Conservation (phyloP, 2,797 vertebrate species). For the Melanotaenia parkinsoni region DNA sequence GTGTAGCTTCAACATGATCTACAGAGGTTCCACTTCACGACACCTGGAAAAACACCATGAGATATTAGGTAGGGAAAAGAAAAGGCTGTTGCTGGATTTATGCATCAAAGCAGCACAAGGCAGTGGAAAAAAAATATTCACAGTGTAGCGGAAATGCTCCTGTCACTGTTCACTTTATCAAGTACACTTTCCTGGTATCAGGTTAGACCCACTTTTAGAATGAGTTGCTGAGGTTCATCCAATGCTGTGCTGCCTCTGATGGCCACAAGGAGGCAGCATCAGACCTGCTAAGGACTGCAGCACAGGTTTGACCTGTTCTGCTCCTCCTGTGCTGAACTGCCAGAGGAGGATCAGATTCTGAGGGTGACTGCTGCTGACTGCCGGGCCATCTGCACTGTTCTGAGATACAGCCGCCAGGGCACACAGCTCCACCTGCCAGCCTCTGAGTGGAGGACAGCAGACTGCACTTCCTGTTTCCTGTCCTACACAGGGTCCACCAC, state of each 20-base stretch:
- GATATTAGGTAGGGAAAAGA: conserved; percentile 8
- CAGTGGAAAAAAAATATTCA: neutral
- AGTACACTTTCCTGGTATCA: too few species aligned
- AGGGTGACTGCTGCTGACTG: conserved; percentile 41
- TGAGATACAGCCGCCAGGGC: conserved; percentile 25
- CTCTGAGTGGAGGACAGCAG: conserved; percentile 61
- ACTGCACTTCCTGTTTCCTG: conserved; percentile 55
- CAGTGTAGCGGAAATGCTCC: neutral
- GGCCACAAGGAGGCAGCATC: conserved; percentile 47
- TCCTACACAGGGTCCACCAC: conserved; percentile 30
- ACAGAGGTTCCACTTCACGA: neutral
- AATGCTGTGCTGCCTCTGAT: conserved; percentile 46
- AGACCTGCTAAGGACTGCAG: conserved; percentile 46
- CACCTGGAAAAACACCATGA: neutral
- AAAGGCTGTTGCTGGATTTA: conserved; percentile 27
- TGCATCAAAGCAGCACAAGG: conserved; percentile 25
- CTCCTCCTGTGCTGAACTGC: conserved; percentile 36
- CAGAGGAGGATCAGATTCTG: conserved; percentile 29
- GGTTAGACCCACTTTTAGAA: conserved; percentile 1
- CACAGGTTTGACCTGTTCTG: conserved; percentile 45
- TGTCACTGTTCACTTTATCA: conserved; percentile 9
- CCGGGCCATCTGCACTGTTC: conserved; percentile 23
- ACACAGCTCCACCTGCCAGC: conserved; percentile 52
- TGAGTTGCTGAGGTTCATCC: conserved; percentile 59
- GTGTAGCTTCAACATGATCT: too few species aligned